Conservation (phyloP, 1,140 invertebrate genomes). For the Melitaea cinxia region DNA sequence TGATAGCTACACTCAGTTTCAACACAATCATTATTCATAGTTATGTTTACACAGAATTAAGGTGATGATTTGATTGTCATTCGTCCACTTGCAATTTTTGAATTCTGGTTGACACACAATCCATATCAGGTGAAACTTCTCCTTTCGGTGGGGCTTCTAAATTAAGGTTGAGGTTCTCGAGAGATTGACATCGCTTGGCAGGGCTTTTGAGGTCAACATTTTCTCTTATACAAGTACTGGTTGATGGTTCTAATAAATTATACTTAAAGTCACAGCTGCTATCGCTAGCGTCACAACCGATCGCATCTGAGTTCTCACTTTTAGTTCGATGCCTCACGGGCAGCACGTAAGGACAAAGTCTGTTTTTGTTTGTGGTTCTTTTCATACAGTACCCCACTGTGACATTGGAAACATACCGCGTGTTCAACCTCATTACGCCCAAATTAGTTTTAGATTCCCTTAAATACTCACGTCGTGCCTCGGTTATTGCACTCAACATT, state of each 20-base stretch:
- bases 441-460: slow-evolving; percentile 76
- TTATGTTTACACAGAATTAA: slow-evolving; percentile 18
- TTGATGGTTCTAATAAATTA: slow-evolving; percentile 69
- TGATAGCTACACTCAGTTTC: slow-evolving; percentile 29
- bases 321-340: slow-evolving; percentile 82
- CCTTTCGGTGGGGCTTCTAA: slow-evolving; percentile 51
- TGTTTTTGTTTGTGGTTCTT: slow-evolving; percentile 72
- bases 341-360: slow-evolving; percentile 76
- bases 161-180: slow-evolving; percentile 70
- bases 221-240: slow-evolving; percentile 52
- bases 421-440: slow-evolving; percentile 81
- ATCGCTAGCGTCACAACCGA: slow-evolving; percentile 64
- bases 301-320: slow-evolving; percentile 83
- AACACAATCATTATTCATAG: slow-evolving; percentile 6
- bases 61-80: slow-evolving; percentile 58
- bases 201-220: slow-evolving; percentile 53
- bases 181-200: slow-evolving; percentile 72
- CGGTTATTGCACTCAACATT: slow-evolving; percentile 82
- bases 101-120: slow-evolving; percentile 73
- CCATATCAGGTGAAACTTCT: slow-evolving; percentile 72
- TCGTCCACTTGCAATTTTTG: slow-evolving; percentile 76
- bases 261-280: slow-evolving; percentile 61
- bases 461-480: slow-evolving; percentile 81
- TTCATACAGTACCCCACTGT: slow-evolving; percentile 83
- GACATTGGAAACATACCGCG: slow-evolving; percentile 82